Evolutionary conservation across 2,888 invertebrate genomes (phyloP).

Genomic region (Zaprionus lineosus): DNA sequence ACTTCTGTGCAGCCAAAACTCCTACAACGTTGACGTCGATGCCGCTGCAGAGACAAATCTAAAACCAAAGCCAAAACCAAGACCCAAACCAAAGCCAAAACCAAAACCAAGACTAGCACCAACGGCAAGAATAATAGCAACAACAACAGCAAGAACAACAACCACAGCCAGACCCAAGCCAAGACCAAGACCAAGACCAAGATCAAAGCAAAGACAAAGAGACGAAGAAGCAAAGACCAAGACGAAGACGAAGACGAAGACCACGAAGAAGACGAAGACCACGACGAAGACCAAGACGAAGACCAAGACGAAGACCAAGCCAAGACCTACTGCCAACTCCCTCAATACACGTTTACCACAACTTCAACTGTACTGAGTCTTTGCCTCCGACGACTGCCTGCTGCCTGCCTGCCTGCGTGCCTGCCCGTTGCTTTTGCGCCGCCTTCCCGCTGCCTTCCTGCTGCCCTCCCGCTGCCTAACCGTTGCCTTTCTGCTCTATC

Average conservation of each 20-base stretch:
- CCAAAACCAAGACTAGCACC: constrained; percentile 3
- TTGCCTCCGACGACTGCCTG: constrained; percentile 29
- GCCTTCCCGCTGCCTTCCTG: constrained; percentile 15
- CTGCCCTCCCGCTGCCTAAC: constrained; percentile 37
- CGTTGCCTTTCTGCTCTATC: no score
- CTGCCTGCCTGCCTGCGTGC: constrained; percentile 25
- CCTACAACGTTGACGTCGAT: constrained; percentile 62
- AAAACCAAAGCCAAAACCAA: constrained; percentile 23
- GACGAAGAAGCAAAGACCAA: no score
- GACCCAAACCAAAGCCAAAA: constrained; percentile 10
- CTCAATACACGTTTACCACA: constrained; percentile 74
- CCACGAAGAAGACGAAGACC: constrained; percentile 7
- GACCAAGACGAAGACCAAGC: constrained; percentile 23
- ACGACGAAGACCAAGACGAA: neutral
- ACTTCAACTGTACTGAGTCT: constrained; percentile 69
- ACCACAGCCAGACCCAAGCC: no score
- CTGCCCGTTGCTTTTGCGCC: no score
- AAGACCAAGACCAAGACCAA: constrained; percentile 14
- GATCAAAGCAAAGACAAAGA: constrained; percentile 13
- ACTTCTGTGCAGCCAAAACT: constrained; percentile 75
- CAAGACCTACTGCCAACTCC: constrained; percentile 67
- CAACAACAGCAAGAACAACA: constrained; percentile 16
- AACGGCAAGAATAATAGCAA: constrained; percentile 3
- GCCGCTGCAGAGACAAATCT: constrained; percentile 48
- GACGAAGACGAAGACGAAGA: neutral